Base-by-base conservation (phyloP, 2,113 vertebrate species). In the Sapajus apella region DNA sequence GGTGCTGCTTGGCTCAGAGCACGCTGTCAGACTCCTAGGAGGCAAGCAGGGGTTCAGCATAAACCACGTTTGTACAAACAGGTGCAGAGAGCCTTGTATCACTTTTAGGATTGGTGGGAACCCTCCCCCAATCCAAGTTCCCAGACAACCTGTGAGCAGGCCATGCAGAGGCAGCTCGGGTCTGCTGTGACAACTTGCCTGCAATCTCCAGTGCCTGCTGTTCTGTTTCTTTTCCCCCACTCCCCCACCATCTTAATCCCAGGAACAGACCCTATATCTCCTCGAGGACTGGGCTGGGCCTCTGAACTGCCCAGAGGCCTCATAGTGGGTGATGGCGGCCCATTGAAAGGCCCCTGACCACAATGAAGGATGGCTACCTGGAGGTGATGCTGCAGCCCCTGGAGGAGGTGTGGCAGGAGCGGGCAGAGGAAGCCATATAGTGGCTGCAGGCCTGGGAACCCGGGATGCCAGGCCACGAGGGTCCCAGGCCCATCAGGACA, bases 321-420 rank as follows among this genome's bases (percentile, higher is more conserved):
- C 88, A 35, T 0, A 0, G 25, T 10, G 56, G 3, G 18, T 0
- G 0, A 35, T 9, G 73, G 45, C 8, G 50, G 37, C 91, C 94
- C 92, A 25, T 82, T 93, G 86, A 95, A 99, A 99, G 98, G 94
- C 99, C 99, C 1, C 95, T 99, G 96, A 98, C 98, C 72, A 99
- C 99, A 1, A 92, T 99, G 96, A 99, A 99, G 37, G 37, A 40
- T 40, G 66, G 99, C 47, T 99, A 99, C 97, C 98, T 99, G 0
- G 99, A 99, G 43, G 99, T 99, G 86, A 99, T 97, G 2, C 98
- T 98, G 86, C 98, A 97, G 97, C 98, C 97, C 84, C 94, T 99
- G 97, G 99, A 99, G 25, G 92, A 97, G 2, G 97, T 98, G 56
- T 99, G 99, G 99, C 98, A 73, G 90, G 98, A 99, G 72, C 97